Evolutionary conservation across 2,888 invertebrate genomes (phyloP).

Genomic region (Sarcophaga carnaria): DNA sequence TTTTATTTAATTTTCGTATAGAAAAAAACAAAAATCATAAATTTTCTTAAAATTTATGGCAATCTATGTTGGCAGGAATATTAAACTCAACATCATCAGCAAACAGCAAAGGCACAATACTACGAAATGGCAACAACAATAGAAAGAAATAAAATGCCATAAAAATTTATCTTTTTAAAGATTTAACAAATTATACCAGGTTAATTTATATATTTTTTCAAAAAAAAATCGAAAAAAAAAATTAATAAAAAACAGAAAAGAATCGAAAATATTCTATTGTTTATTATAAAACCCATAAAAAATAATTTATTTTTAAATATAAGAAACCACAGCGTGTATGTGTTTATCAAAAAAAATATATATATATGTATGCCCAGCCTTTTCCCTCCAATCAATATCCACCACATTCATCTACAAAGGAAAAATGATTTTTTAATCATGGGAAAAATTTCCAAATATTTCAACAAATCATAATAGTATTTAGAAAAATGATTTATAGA

Average conservation of each 20-base stretch:
- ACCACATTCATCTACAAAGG: neutral
- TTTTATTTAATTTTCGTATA: neutral
- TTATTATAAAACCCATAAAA: constrained; percentile 60
- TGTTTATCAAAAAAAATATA: neutral
- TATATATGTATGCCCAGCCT: too few relatives aligned
- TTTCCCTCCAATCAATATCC: too few relatives aligned
- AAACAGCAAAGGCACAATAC: too few relatives aligned
- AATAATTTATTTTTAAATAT: constrained; percentile 45
- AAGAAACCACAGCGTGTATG: constrained; percentile 22
- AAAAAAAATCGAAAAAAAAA: constrained; percentile 13
- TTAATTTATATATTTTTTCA: constrained; percentile 11
- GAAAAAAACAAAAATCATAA: constrained; percentile 22
- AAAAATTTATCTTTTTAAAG: constrained; percentile 55
- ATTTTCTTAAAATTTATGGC: constrained; percentile 52
- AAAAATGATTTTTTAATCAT: constrained; percentile 8
- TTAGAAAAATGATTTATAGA: constrained; percentile 63
- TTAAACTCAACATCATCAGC: constrained; percentile 1
- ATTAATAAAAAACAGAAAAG: neutral
- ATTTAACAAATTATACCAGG: constrained; percentile 58
- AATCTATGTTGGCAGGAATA: constrained; percentile 42
- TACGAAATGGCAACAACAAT: neutral
- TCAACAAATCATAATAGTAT: constrained; percentile 62
- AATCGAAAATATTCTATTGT: constrained; percentile 39
- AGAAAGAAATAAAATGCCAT: constrained; percentile 34
- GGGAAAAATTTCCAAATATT: constrained; percentile 41